Evolutionary conservation across 1,140 invertebrate species (phyloP).

Genomic region (Pseudomyrmex flavicornis): DNA sequence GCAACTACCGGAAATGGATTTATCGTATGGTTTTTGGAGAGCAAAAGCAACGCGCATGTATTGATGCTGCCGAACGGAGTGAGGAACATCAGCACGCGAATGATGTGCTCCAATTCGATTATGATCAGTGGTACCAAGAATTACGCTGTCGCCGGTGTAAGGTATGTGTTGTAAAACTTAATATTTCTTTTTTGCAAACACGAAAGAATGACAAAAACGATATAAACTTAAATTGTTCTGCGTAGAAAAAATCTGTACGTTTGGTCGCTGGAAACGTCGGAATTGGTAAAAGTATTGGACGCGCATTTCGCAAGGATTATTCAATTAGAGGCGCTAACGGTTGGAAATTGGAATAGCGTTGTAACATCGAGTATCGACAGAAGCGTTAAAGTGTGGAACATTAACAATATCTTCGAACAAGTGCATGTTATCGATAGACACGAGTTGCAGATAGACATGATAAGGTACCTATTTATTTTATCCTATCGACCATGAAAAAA

Average conservation of each 20-base stretch:
- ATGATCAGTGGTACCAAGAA: constrained; percentile 95
- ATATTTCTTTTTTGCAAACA: neutral
- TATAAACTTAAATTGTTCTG: constrained; percentile 41
- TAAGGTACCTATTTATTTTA: constrained; percentile 87
- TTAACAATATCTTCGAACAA: constrained; percentile 99
- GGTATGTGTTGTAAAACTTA: constrained; percentile 82
- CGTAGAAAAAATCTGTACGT: constrained; percentile 97
- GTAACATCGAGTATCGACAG: constrained; percentile 99
- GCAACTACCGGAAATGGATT: constrained; percentile 95
- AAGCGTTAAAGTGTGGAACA: constrained; percentile 99
- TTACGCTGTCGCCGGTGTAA: constrained; percentile 97
- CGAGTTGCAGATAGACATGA: constrained; percentile 97
- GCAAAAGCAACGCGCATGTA: constrained; percentile 87
- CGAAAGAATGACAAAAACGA: neutral
- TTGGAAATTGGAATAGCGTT: constrained; percentile 96
- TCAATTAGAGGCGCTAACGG: constrained; percentile 93
- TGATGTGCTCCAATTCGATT: constrained; percentile 95
- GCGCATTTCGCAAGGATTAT: constrained; percentile 99
- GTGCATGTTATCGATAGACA: constrained; percentile 98
- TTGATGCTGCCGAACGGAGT: constrained; percentile 94
- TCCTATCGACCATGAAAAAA: neutral
- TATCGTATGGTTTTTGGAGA: constrained; percentile 89
- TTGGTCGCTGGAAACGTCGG: constrained; percentile 92
- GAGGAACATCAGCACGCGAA: constrained; percentile 96
- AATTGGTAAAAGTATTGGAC: constrained; percentile 96